Percentiles rank a stretch among this genome's conserved stretches.
Conservation (phyloP, 1,140 invertebrate genomes). For the Teleogryllus occipitalis region DNA sequence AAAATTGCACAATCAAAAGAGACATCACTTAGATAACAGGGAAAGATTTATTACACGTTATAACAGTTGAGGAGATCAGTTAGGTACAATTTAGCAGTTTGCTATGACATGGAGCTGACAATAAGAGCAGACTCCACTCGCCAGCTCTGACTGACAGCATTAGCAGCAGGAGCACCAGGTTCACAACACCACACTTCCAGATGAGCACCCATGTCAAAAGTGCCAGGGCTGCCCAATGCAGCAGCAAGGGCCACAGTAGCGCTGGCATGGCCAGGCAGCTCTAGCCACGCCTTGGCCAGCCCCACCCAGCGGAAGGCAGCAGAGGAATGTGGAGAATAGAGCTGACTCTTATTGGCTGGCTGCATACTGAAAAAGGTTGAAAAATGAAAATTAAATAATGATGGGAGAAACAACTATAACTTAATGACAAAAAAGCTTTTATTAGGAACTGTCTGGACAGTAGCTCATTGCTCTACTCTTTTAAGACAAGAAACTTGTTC, state of each 20-base stretch:
- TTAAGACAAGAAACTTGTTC: no score
- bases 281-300: constrained; percentile 34
- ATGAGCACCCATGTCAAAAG: constrained; percentile 38
- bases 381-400: no score
- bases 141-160: constrained; percentile 38
- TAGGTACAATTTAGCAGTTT: neutral
- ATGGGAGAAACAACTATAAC: no score
- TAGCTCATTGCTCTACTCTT: no score
- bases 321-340: constrained; percentile 38
- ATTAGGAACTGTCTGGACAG: no score
- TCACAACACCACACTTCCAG: constrained; percentile 35
- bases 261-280: constrained; percentile 32
- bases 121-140: constrained; percentile 37
- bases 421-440: no score
- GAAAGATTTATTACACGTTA: no score
- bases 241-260: constrained; percentile 33
- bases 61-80: neutral
- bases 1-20: no score
- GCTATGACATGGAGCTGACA: constrained; percentile 22
- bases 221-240: constrained; percentile 35
- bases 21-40: no score
- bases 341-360: constrained; percentile 26
- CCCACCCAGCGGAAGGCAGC: constrained; percentile 38
- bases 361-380: no score
- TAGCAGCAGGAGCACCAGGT: constrained; percentile 34